These are phyloP conservation scores for Colaptes auratus DNA, from an alignment of 2,113 vertebrate genomes.

Conservation along the genomic window DNA sequence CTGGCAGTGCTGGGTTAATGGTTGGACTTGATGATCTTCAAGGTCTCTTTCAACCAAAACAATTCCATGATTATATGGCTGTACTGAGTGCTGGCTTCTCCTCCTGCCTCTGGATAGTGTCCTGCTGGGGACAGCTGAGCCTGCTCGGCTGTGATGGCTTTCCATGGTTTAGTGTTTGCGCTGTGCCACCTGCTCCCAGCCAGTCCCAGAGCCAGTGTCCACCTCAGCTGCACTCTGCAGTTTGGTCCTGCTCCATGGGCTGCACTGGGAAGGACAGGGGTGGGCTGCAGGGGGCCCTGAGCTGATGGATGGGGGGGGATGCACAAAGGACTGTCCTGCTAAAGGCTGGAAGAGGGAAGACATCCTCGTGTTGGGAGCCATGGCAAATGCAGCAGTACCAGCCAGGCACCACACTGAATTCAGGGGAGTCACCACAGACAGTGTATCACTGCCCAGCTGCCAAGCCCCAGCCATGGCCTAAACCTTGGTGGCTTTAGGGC, in stretches of 20 bases:
- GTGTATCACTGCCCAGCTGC: background rate
- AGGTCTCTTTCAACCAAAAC: background rate
- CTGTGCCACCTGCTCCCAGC: background rate
- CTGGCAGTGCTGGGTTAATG: background rate
- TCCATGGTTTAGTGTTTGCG: background rate
- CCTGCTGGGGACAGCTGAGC: background rate
- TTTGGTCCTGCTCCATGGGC: background rate
- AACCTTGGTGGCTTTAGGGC: background rate
- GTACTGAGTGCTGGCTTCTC: background rate
- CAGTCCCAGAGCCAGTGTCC: background rate
- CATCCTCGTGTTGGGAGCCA: fast-evolving
- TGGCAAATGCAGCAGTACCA: fast-evolving
- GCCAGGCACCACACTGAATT: fast-evolving
- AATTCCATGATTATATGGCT: background rate
- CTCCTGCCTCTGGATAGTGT: background rate
- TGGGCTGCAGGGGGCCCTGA: background rate
- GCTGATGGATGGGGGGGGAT: background rate
- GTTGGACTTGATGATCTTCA: background rate
- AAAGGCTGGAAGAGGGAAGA: background rate
- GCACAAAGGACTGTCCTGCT: background rate
- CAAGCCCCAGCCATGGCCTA: fast-evolving
- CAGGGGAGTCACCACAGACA: background rate
- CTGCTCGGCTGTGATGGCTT: background rate
- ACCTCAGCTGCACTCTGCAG: background rate
- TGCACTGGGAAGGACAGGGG: background rate